phyloP scores from a whole-genome alignment of 2,797 vertebrate genomes.

The Fratercula arctica region DNA sequence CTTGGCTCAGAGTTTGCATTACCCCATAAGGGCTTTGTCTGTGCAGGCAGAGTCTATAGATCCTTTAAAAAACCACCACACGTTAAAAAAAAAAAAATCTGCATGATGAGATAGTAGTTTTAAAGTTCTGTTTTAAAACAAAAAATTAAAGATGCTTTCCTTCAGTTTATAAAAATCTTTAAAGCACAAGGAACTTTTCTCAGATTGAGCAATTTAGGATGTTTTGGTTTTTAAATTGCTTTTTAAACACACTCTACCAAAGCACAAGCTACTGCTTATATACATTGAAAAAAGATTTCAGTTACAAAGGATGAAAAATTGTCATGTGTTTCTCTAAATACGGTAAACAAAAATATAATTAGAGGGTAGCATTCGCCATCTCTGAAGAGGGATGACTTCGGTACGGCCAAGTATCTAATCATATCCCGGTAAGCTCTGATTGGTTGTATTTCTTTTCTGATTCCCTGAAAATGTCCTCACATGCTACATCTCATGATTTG shows the following conservation, averaged over 20 bases:
- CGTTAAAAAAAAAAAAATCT: not conserved
- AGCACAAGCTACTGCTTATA: not conserved
- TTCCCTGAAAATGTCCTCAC: not conserved
- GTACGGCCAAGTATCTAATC: not conserved
- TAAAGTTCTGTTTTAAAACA: not conserved
- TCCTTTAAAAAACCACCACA: not conserved
- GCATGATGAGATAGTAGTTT: not conserved
- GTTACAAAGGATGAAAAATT: not conserved
- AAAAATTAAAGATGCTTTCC: not conserved
- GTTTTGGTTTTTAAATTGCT: not conserved
- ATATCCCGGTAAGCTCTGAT: not conserved
- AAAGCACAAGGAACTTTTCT: not conserved
- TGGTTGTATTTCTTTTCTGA: not conserved
- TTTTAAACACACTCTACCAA: not conserved
- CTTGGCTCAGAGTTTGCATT: slow-evolving; percentile 46
- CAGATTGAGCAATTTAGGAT: not conserved
- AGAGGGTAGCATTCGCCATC: not conserved
- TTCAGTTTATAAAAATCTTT: not conserved
- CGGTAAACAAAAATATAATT: not conserved
- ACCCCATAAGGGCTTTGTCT: slow-evolving; percentile 23
- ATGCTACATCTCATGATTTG: not conserved
- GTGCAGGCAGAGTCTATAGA: slow-evolving; percentile 8
- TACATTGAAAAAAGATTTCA: not conserved
- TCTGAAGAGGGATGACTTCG: not conserved
- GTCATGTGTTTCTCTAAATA: not conserved